Percentiles rank a stretch among this genome's conserved stretches.
Conservation (phyloP, 2,113 vertebrate species). For the Oreochromis niloticus region DNA sequence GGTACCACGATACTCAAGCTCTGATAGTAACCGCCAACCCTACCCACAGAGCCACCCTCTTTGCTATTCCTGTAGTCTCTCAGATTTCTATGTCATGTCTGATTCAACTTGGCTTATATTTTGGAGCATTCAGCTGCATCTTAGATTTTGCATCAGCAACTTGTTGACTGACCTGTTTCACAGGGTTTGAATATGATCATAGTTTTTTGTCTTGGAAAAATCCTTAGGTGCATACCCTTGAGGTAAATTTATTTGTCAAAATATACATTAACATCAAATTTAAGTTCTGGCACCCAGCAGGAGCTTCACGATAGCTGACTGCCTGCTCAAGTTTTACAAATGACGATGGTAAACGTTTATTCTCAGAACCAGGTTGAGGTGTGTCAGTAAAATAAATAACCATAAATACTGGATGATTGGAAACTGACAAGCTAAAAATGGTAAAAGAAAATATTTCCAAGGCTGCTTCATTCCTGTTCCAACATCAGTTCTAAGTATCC, state of each 20-base stretch:
- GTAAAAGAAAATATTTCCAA: neutral
- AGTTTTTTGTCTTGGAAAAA: neutral
- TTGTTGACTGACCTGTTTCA: neutral
- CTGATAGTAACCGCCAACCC: neutral
- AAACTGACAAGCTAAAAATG: neutral
- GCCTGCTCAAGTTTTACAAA: neutral
- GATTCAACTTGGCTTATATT: neutral
- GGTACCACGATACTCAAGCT: neutral
- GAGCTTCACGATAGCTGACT: neutral
- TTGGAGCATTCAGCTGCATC: neutral
- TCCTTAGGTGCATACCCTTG: neutral
- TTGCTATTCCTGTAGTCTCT: neutral
- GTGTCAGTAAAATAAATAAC: slow-evolving; percentile 14
- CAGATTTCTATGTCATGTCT: neutral
- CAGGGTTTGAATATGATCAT: neutral
- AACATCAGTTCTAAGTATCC: neutral
- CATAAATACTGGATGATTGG: slow-evolving; percentile 7
- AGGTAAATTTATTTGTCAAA: neutral
- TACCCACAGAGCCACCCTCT: neutral
- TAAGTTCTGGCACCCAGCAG: neutral
- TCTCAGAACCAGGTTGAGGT: neutral
- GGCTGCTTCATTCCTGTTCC: neutral
- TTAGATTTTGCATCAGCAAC: neutral
- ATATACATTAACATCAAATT: neutral
- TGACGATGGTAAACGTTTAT: neutral